Evolutionary conservation across 2,797 vertebrate species (phyloP), one percentile per base, ranked within the genome.

Genomic region (Microtus obscurus): DNA sequence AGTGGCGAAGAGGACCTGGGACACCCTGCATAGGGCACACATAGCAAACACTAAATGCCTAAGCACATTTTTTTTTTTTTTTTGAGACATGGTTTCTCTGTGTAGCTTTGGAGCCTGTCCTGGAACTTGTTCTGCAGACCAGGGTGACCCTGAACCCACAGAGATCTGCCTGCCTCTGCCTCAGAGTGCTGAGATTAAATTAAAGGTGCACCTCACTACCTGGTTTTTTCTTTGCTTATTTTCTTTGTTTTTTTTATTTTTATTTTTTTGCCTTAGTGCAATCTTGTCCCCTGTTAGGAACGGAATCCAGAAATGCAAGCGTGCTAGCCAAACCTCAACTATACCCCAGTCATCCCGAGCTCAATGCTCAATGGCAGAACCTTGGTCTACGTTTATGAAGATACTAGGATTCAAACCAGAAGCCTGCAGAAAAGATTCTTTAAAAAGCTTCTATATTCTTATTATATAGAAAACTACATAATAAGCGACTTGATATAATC

Each of bases 361-460:
- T 63, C 45, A 89, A 14, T 59, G 34, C 80, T 25, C 92, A 45
- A 79, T 34, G 56, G 79, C 17, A 94, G 82, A 91, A 85, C 2
- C 31, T 31, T 77, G 31, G 21, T 71, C 37, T 76, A n/a, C 45
- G 40, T 94, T n/a, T 77, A 92, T 43, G 48, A 92, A 96, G 79
- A 95, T 37, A 95, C 53, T 71, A 87, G 94, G 85, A 91, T 5
- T 56, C 48, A 95, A 83, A 29, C n/a, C 67, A 61, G 17, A 91
- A 85, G 45, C 40, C 65, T 95, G 19, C 87, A 87, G 40, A 80
- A 87, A 94, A 82, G 59, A 71, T 82, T 34, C 56, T 94, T 89
- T 48, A 93, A 45, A 79, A 93, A 94, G 91, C 85, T 59, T 23
- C 56, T 59, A 8, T 59, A 23, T 8, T 59, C 56, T 21, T 59